These are phyloP conservation scores for Typhlomys cinereus DNA, from an alignment of 2,113 vertebrate genomes.

Conservation along the genomic window DNA sequence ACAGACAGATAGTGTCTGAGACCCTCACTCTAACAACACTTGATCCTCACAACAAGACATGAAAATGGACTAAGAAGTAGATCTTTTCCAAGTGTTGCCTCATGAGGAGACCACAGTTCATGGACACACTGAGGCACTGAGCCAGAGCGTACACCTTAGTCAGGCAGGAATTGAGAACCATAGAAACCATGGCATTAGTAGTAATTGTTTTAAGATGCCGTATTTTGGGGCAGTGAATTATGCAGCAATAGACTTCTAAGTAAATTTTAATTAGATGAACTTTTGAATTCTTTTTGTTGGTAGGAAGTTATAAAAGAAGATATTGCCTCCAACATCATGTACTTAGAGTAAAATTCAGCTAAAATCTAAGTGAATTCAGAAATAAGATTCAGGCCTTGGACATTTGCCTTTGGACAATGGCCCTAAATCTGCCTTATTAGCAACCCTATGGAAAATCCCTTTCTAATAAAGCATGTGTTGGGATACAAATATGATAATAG, in stretches of 20 bases:
- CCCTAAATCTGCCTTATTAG: not conserved
- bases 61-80: not conserved
- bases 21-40: not conserved
- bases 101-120: not conserved
- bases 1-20: not conserved
- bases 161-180: not conserved
- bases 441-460: not conserved
- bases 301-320: slow-evolving; percentile 25
- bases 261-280: not conserved
- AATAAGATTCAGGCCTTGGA: slow-evolving; percentile 8
- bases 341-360: not conserved
- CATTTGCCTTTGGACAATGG: not conserved
- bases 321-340: not conserved
- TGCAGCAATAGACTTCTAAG: not conserved
- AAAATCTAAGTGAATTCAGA: not conserved
- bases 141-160: not conserved
- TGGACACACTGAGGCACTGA: not conserved
- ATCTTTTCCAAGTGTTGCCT: not conserved
- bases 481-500: too few species aligned
- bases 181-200: not conserved
- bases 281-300: not conserved
- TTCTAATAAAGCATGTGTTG: not conserved
- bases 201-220: not conserved
- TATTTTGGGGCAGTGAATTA: not conserved
- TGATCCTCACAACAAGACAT: not conserved